Conservation (phyloP, 2,113 vertebrate species). For the Hemiprocne comata region DNA sequence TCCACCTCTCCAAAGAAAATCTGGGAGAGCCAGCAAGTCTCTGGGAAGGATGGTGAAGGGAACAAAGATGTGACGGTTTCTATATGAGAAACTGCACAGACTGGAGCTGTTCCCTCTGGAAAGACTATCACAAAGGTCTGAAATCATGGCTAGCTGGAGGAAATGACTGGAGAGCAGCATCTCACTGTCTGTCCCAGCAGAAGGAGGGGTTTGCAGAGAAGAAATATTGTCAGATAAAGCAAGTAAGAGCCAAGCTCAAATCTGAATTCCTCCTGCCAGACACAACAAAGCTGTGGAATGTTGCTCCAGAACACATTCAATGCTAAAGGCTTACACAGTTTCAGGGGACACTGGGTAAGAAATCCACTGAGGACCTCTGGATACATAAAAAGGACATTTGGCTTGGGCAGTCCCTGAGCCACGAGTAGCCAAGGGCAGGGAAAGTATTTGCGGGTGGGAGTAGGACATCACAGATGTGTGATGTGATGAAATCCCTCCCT, state of each 20-base stretch:
- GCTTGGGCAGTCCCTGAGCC: background rate
- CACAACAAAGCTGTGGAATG: background rate
- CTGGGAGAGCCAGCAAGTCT: background rate
- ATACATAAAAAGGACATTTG: background rate
- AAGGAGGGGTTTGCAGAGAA: background rate
- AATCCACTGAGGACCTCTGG: background rate
- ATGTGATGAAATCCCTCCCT: background rate
- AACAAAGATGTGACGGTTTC: background rate
- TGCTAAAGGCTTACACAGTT: background rate
- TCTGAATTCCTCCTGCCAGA: accelerated
- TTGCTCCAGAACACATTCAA: background rate
- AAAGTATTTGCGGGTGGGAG: background rate
- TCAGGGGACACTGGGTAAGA: background rate
- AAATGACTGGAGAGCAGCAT: background rate
- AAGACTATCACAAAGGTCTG: background rate
- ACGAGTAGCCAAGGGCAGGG: background rate
- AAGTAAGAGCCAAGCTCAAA: background rate
- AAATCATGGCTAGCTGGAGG: background rate
- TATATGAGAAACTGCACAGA: background rate
- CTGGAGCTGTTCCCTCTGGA: background rate
- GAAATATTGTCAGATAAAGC: background rate
- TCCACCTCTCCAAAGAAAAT: background rate
- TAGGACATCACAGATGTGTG: background rate
- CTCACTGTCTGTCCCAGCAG: background rate
- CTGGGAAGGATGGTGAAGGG: background rate